These are phyloP conservation scores for Felis catus DNA, from an alignment of 2,113 vertebrate genomes.

Conservation along the genomic window F.catus_Fca126_mat1.0 CM031424.1:67899001-67899500, in stretches of 20 bases:
- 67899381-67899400: neutral
- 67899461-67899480: neutral
- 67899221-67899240: neutral
- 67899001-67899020: too few species aligned
- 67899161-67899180: neutral
- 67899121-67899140: neutral
- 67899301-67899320: neutral
- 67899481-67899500: neutral
- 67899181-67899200: neutral
- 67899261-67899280: neutral
- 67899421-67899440: neutral
- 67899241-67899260: neutral
- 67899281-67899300: neutral
- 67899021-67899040: too few species aligned
- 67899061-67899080: too few species aligned
- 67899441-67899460: neutral
- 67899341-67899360: neutral
- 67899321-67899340: neutral
- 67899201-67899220: neutral
- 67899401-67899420: neutral
- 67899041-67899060: too few species aligned
- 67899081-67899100: too few species aligned
- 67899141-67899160: neutral
- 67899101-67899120: neutral
- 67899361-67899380: neutral